Evolutionary conservation across 2,113 vertebrate genomes (phyloP), one percentile per base, ranked within the genome.

Genomic region (Grantiella picta): DNA sequence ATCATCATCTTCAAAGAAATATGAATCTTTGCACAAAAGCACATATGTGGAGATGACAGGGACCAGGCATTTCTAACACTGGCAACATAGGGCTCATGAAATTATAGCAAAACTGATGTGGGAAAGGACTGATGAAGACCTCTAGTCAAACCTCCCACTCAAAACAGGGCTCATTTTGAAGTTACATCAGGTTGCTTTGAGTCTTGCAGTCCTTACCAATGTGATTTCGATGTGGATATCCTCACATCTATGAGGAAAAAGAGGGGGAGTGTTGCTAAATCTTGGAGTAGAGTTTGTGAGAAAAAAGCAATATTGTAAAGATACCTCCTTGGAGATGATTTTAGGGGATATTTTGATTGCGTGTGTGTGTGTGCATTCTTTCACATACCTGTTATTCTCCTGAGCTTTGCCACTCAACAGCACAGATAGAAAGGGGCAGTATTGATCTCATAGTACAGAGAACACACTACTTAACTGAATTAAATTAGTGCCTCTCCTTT

Each of bases 361-460:
- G 38, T 17, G 2, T 16, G 12, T 23, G 22, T 28, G 2, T 9
- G 8, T 57, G 35, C 19, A 6, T 71, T 47, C 65, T 65, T 36
- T 70, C 56, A 56, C 29, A 10, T n/a, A 42, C 29, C 61, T 35
- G 50, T 86, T 52, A 25, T 27, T 84, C 79, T 86, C 79, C 71
- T 73, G 73, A 85, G 49, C 61, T 90, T 54, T 82, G 49, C 70
- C 17, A 12, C 44, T 94, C 1, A 0, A 1, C 0, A 0, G 27
- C 33, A 15, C 27, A n/a, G 56, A 5, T 57, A 38, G 71, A 56
- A 63, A 85, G 25, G 36, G 35, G 12, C 33, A 35, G 33, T 19
- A 19, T 5, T 40, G 61, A 69, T 64, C 25, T 49, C 9, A 7
- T 23, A 94, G 11, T 28, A 19, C 31, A 89, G 65, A 84, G 29